These are phyloP conservation scores for Rhombomys opimus DNA, from an alignment of 2,113 vertebrate species.

Conservation along the genomic window DNA sequence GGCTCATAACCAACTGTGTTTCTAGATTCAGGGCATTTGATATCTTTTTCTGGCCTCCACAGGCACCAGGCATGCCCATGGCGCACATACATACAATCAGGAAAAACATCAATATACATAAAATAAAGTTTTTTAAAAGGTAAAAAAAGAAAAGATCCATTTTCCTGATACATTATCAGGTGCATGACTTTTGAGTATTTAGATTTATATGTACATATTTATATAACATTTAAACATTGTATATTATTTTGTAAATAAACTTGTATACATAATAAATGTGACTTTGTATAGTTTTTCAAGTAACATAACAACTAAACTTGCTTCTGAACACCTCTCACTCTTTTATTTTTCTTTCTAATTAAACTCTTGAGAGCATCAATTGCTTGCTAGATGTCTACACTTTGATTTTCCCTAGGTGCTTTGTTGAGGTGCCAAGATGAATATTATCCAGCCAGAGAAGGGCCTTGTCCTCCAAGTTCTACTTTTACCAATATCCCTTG, in stretches of 20 bases:
- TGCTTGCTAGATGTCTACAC: not conserved
- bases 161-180: not conserved
- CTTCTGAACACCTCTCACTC: not conserved
- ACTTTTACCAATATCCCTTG: not conserved
- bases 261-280: not conserved
- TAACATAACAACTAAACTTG: not conserved
- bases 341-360: conserved; percentile 26
- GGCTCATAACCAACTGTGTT: not conserved
- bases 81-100: not conserved
- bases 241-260: not conserved
- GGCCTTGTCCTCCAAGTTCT: not conserved
- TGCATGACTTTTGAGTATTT: not conserved
- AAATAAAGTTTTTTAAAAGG: not conserved
- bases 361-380: not conserved
- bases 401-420: not conserved
- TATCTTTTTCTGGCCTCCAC: not conserved
- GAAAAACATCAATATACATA: not conserved
- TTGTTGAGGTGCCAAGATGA: not conserved
- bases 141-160: not conserved
- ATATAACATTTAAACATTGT: not conserved
- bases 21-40: not conserved
- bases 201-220: not conserved
- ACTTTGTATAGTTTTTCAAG: conserved; percentile 14
- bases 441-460: not conserved
- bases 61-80: not conserved